Evolutionary conservation across 1,140 invertebrate species (phyloP), one percentile per base, ranked within the genome.

Genomic region (Drosophila suzukii): DNA sequence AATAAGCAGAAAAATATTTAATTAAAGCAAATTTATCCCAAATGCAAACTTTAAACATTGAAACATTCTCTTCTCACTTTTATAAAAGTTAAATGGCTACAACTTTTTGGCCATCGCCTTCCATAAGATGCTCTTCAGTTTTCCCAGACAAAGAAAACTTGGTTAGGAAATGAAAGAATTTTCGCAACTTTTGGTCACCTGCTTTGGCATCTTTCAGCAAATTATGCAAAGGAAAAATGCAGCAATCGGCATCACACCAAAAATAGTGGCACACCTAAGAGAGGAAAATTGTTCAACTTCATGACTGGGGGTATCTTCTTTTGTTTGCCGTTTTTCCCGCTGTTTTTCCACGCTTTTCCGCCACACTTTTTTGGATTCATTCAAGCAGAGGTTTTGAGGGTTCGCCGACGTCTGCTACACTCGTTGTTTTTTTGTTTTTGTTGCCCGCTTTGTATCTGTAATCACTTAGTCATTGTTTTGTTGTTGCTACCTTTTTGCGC

Each of bases 201-300:
- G 34, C 46, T n/a, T 39, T 46, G 59, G 38, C 54, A 58, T 65
- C 66, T 75, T 83, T 74, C 61, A 3, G 11, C 46, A 38, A 63
- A 79, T 84, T 85, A 82, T 83, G 79, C 80, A 81, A 81, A 77
- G 24, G 47, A 68, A 80, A 80, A 80, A 80, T 80, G 58, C 77
- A 70, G 78, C 77, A 81, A 81, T 71, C 63, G 78, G 51, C 67
- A 41, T 57, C 36, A 30, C 24, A 58, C 38, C 46, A 10, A 46
- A 61, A 49, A 53, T 15, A 17, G 47, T 36, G 39, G 32, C 53
- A 60, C 70, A 54, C 39, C 75, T 46, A 34, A 10, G 13, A 47
- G 43, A 32, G 12, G 34, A 55, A 75, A 70, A 73, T 27, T 44
- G 46, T 62, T 65, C 46, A 68, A 75, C 54, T 57, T 27, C 43